Conservation (phyloP, 2,888 invertebrate species). For the Polymixis flavicincta region DNA sequence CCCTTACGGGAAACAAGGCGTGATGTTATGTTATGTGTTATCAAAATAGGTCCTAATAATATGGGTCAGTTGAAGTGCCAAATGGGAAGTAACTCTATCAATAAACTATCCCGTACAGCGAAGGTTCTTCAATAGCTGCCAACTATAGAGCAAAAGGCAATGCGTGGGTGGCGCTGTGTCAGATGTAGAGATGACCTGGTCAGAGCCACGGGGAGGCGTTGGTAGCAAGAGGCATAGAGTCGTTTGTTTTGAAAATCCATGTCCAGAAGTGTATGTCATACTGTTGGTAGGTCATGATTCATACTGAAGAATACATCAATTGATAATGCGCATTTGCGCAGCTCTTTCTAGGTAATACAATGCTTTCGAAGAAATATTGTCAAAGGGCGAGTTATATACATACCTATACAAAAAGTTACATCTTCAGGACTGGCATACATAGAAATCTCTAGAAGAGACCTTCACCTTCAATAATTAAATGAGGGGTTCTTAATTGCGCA, state of each 20-base stretch:
- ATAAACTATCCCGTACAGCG: not conserved
- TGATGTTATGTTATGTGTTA: too few relatives aligned
- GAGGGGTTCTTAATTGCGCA: too few relatives aligned
- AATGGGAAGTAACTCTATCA: not conserved
- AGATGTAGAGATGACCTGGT: slow-evolving; percentile 57
- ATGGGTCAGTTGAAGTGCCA: not conserved
- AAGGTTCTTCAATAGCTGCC: slow-evolving; percentile 10
- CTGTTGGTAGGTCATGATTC: slow-evolving; percentile 8
- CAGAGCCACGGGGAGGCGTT: slow-evolving; percentile 43
- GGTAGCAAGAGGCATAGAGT: slow-evolving; percentile 25
- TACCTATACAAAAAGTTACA: not conserved
- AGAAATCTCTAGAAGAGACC: too few relatives aligned
- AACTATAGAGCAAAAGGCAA: slow-evolving; percentile 37
- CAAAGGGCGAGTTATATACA: not conserved
- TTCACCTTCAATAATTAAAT: too few relatives aligned
- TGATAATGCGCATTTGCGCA: not conserved
- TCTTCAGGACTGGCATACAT: too few relatives aligned
- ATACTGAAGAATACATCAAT: slow-evolving; percentile 16
- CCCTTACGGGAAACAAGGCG: too few relatives aligned
- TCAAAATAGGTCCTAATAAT: not conserved
- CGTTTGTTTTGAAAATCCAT: slow-evolving; percentile 22
- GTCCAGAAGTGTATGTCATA: not conserved
- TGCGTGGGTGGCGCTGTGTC: slow-evolving; percentile 45
- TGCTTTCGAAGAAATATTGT: not conserved
- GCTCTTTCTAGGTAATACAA: not conserved